Conservation (phyloP, 2,888 invertebrate species). For the Acanthosepion lycidas region DNA sequence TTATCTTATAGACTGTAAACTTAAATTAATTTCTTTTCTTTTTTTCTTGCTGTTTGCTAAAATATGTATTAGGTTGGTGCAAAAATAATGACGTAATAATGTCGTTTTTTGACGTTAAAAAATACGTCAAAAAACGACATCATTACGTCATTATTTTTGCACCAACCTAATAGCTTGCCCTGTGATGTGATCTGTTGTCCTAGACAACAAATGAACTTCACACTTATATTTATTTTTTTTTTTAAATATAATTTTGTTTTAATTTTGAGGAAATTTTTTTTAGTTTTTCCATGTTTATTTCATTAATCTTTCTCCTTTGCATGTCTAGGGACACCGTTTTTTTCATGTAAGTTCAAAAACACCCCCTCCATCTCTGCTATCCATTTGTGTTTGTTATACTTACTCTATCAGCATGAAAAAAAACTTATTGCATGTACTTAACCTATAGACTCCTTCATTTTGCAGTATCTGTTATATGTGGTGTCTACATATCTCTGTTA, state of each 20-base stretch:
- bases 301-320: slow-evolving; percentile 3
- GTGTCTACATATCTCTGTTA: neutral
- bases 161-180: no score
- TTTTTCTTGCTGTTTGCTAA: neutral
- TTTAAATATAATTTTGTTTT: neutral
- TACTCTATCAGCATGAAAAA: neutral
- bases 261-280: neutral
- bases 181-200: neutral
- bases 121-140: no score
- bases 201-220: neutral
- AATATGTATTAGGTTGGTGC: no score
- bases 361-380: neutral
- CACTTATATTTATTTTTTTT: neutral
- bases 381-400: neutral
- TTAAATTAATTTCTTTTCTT: neutral
- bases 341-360: neutral
- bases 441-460: neutral
- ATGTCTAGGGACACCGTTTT: slow-evolving; percentile 3
- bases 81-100: no score
- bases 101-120: no score
- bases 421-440: neutral
- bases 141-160: no score
- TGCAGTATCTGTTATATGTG: neutral
- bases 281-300: neutral
- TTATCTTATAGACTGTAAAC: neutral